Evolutionary conservation across 2,888 invertebrate genomes (phyloP), one percentile per base, ranked within the genome.

Genomic region (Torymus auratus): DNA sequence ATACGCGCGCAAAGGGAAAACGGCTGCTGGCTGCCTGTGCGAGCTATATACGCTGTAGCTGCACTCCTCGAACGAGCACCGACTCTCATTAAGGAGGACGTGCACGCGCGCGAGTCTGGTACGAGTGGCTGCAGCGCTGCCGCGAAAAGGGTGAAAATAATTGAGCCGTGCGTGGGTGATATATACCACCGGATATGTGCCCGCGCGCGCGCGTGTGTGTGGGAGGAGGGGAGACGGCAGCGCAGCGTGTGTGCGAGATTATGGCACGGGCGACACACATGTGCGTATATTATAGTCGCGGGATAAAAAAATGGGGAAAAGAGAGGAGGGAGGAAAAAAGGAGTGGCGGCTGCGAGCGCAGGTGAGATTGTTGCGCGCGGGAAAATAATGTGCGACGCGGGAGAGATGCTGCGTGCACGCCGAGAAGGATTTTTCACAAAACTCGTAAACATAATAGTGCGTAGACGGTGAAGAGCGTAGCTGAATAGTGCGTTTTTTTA

Each of bases 141-240:
- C 67, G 77, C 81, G 83, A 82, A 85, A 86, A 87, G 87, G 86
- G 85, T 85, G 80, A 86, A 87, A 87, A 87, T 88, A 88, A 88
- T 87, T 87, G 87, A 86, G 86, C 84, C 84, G 72, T 78, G 82
- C 76, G 75, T 79, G 61, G 61, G 52, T 73, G 69, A 28, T 28
- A 28, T 28, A 28, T 28, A 28, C 28, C 28, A 28, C 28, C 28
- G 28, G 28, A 28, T 28, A 28, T 17, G n/a, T 60, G 41, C 7
- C 17, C 50, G 74, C 81, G 80, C 76, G 65, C n/a, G n/a, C n/a
- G n/a, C n/a, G n/a, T 52, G 65, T 41, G 41, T 55, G 11, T 13
- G 14, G 28, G 74, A 23, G 74, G 74, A 23, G 20, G 14, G 28
- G 28, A 28, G 28, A 28, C 28, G 1, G 28, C 28, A 28, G 28